Evolutionary conservation across 2,113 vertebrate species (phyloP).

Genomic region (Lycaon pictus): DNA sequence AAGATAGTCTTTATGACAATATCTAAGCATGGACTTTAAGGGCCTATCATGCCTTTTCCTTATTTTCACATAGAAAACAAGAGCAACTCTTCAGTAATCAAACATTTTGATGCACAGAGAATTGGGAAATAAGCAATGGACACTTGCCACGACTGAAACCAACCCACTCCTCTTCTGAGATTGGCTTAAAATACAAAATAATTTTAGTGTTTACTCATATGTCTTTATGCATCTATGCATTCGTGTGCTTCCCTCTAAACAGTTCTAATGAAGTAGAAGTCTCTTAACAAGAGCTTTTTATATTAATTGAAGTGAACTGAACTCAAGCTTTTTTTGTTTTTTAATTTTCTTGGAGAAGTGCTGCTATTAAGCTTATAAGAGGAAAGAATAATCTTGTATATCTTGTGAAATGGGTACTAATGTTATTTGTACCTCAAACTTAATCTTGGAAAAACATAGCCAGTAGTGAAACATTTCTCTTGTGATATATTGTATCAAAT

Average conservation of each 20-base stretch:
- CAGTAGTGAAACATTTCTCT: background rate
- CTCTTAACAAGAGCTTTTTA: background rate
- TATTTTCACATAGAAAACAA: slow-evolving; percentile 25
- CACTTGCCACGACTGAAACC: background rate
- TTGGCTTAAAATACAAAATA: background rate
- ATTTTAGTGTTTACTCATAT: background rate
- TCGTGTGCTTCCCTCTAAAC: background rate
- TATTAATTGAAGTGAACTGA: slow-evolving; percentile 22
- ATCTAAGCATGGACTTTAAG: background rate
- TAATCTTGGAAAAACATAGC: background rate
- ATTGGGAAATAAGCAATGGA: background rate
- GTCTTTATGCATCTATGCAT: background rate
- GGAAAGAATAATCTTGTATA: background rate
- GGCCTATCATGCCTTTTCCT: background rate
- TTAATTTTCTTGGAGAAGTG: background rate
- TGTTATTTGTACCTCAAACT: slow-evolving; percentile 15
- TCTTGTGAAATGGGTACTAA: background rate
- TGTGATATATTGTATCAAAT: background rate
- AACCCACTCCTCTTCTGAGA: background rate
- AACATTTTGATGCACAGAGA: background rate
- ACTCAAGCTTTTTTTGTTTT: background rate
- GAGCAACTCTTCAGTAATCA: background rate
- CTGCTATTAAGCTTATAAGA: background rate
- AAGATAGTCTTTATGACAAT: background rate
- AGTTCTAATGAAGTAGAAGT: background rate